These are phyloP conservation scores for Poecilia latipinna DNA, from an alignment of 2,113 vertebrate genomes.

Conservation along the genomic window DNA sequence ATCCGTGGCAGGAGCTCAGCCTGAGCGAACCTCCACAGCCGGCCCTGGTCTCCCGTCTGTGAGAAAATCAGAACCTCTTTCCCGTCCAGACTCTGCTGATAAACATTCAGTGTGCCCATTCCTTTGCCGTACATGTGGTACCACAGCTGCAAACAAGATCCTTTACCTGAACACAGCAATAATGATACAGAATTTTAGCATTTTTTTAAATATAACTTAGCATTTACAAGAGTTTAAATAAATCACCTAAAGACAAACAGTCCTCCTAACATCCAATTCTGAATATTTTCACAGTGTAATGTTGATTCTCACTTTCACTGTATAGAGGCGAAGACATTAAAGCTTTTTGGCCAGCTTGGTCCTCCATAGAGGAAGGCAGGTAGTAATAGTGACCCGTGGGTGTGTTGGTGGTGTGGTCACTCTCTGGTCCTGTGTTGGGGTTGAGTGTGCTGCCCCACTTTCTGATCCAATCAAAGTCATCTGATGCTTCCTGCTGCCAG, in stretches of 20 bases:
- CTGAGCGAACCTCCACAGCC: conserved; percentile 73
- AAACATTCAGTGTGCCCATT: conserved; percentile 72
- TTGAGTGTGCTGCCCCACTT: conserved; percentile 54
- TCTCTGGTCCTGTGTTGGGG: conserved; percentile 66
- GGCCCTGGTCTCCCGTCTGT: conserved; percentile 69
- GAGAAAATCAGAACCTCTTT: conserved; percentile 65
- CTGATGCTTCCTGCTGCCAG: conserved; percentile 67
- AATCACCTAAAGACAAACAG: neutral
- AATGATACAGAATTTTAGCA: neutral
- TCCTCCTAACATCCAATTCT: neutral
- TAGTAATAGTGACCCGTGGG: conserved; percentile 69
- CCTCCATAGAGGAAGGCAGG: conserved; percentile 57
- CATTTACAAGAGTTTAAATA: neutral
- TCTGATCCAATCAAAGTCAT: conserved; percentile 73
- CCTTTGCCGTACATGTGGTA: conserved; percentile 76
- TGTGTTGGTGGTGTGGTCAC: conserved; percentile 79
- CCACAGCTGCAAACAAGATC: conserved; percentile 77
- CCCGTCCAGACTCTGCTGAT: conserved; percentile 62
- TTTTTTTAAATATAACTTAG: neutral
- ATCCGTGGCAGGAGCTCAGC: conserved; percentile 53
- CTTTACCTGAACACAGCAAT: conserved; percentile 47
- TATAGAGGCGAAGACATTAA: conserved; percentile 71
- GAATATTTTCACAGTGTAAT: neutral
- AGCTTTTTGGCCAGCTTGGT: conserved; percentile 55
- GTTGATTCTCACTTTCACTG: conserved; percentile 64